A percentile compares a stretch with the other conserved stretches of the same genome.
Conservation (phyloP, 2,797 vertebrate genomes). For the Australoheros facetus region DNA sequence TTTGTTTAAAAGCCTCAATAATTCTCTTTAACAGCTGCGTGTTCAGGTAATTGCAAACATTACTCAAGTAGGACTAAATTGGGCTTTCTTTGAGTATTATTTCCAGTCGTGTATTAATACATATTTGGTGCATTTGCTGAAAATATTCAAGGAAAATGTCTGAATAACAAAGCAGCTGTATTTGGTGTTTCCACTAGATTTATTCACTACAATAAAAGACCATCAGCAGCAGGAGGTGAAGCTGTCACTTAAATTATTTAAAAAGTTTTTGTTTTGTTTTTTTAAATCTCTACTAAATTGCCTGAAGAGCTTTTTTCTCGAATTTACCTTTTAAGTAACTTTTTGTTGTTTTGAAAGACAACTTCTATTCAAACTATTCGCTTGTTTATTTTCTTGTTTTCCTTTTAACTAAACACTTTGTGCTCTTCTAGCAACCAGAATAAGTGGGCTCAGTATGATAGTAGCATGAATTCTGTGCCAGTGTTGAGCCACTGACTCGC, state of each 20-base stretch:
- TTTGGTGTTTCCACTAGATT: background rate
- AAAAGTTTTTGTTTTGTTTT: background rate
- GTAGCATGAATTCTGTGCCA: background rate
- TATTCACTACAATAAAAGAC: background rate
- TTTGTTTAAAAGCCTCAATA: background rate
- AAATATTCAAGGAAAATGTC: background rate
- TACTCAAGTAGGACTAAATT: background rate
- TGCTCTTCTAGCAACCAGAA: background rate
- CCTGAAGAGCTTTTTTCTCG: background rate
- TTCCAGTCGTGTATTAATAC: background rate
- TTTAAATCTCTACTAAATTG: background rate
- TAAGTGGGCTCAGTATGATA: fast-evolving
- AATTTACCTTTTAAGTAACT: background rate
- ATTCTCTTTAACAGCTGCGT: background rate
- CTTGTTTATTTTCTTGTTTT: background rate
- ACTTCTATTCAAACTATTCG: background rate
- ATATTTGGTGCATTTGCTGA: background rate
- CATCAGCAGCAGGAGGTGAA: background rate
- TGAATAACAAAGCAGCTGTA: background rate
- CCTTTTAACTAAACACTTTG: background rate
- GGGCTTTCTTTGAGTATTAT: background rate
- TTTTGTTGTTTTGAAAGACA: background rate
- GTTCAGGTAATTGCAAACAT: background rate
- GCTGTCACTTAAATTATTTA: background rate
- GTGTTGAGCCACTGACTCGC: background rate